Percentiles rank a stretch among this genome's conserved stretches.
Conservation (phyloP, 2,888 invertebrate species). For the Apodemia duryi region DNA sequence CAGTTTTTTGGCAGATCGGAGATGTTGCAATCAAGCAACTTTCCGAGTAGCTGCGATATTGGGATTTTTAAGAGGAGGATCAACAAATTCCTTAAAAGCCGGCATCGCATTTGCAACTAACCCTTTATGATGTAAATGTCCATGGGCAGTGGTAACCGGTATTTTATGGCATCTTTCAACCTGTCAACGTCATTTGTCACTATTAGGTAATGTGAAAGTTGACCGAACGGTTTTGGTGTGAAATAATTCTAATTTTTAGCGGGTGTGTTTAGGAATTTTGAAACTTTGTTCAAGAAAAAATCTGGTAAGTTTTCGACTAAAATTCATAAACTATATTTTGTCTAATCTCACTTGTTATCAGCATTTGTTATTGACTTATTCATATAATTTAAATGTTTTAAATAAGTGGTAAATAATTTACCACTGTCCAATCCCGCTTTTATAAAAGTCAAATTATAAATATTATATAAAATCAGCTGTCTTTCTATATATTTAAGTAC, state of each 20-base stretch:
- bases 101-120: too few species aligned
- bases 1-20: too few species aligned
- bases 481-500: neutral
- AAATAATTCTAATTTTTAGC: neutral
- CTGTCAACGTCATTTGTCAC: neutral
- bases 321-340: neutral
- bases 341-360: neutral
- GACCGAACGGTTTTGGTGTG: neutral
- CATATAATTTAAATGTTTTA: neutral
- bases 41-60: too few species aligned
- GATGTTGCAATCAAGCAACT: too few species aligned
- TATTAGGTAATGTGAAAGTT: constrained; percentile 2
- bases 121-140: too few species aligned
- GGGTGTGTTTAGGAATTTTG: neutral
- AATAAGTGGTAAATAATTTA: constrained; percentile 1
- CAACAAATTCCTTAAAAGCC: too few species aligned
- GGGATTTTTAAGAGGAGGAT: too few species aligned
- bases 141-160: too few species aligned
- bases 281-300: neutral
- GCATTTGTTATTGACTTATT: neutral
- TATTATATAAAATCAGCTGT: neutral
- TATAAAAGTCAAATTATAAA: neutral
- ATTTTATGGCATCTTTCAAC: too few species aligned
- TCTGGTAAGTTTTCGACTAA: constrained; percentile 2
- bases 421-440: neutral